Evolutionary conservation across 2,113 vertebrate species (phyloP), one percentile per base, ranked within the genome.

Genomic region (Cynopterus brachyotis): DNA sequence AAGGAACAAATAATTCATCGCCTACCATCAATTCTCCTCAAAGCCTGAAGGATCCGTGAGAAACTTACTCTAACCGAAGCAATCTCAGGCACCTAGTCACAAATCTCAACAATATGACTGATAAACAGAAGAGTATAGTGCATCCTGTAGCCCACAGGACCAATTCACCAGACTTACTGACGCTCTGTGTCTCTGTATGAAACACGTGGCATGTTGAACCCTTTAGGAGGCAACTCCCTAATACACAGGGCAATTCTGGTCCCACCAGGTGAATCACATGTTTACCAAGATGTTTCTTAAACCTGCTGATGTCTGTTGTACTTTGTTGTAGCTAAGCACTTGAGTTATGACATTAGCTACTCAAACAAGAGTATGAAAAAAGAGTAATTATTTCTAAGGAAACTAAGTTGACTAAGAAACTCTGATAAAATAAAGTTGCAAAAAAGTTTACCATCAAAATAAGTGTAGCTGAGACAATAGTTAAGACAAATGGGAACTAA

Each of bases 401-500:
- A 94, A 42, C 4, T 11, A 53, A 72, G 32, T 6, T 59, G 67
- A 78, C 59, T 40, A 28, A 89, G 35, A 17, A 75, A 82, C 4
- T 15, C 7, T 91, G 78, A 69, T 80, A 73, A 96, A 86, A 64
- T 19, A 55, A 57, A 57, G 42, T 26, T 42, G 40, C 81, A 83
- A 67, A 81, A 84, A 79, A 92, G 69, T n/a, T 81, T 32, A 20
- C 3, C 76, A 28, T 72, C 47, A 73, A 72, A 89, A 5, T 81
- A 83, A 89, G 72, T 30, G 30, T 45, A 69, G n/a, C 11, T n/a
- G 47, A 45, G 47, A 55, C 40, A 95, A 86, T 9, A 60, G 67
- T 72, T 90, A 73, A 89, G 40, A 82, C 45, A 40, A 85, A 87
- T 7, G 40, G 78, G 13, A 50, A 85, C 35, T n/a, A 30, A 40